A percentile compares a stretch with the other conserved stretches of the same genome.
Conservation (phyloP, 2,888 invertebrate species). For the Acrobasis suavella region DNA sequence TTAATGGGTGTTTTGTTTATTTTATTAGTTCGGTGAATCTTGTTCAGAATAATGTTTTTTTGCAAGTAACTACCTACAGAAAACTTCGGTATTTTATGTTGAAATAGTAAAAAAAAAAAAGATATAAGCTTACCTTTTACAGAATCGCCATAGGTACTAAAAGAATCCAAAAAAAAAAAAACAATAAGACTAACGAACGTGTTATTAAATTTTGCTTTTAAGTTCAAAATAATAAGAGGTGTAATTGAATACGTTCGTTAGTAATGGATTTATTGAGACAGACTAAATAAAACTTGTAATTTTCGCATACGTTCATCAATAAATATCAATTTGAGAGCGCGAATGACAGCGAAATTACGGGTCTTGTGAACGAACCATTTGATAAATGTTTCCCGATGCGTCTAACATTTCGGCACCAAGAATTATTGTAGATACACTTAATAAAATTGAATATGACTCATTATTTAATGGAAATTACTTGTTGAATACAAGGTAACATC, state of each 20-base stretch:
- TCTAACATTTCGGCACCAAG: slow-evolving; percentile 49
- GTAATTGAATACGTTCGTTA: slow-evolving; percentile 10
- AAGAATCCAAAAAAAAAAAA: neutral
- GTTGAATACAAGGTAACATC: neutral
- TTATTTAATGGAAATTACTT: slow-evolving; percentile 9
- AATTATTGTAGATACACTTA: neutral
- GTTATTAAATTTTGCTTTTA: slow-evolving; percentile 2
- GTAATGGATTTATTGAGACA: slow-evolving; percentile 36
- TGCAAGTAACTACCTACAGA: too few relatives aligned
- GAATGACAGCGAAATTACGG: slow-evolving; percentile 54
- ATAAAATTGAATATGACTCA: slow-evolving; percentile 15
- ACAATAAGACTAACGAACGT: neutral
- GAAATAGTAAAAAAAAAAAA: too few relatives aligned
- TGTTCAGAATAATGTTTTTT: too few relatives aligned
- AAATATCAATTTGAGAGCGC: slow-evolving; percentile 63
- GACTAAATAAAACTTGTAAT: slow-evolving; percentile 51
- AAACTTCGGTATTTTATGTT: too few relatives aligned
- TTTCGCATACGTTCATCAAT: slow-evolving; percentile 51
- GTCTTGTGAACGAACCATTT: slow-evolving; percentile 46
- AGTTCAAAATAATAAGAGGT: neutral
- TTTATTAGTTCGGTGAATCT: too few relatives aligned
- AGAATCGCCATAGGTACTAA: too few relatives aligned
- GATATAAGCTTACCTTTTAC: too few relatives aligned
- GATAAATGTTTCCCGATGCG: slow-evolving; percentile 45
- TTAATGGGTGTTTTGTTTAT: too few relatives aligned